Conservation (phyloP, 2,888 invertebrate genomes). For the Antitype chi region DNA sequence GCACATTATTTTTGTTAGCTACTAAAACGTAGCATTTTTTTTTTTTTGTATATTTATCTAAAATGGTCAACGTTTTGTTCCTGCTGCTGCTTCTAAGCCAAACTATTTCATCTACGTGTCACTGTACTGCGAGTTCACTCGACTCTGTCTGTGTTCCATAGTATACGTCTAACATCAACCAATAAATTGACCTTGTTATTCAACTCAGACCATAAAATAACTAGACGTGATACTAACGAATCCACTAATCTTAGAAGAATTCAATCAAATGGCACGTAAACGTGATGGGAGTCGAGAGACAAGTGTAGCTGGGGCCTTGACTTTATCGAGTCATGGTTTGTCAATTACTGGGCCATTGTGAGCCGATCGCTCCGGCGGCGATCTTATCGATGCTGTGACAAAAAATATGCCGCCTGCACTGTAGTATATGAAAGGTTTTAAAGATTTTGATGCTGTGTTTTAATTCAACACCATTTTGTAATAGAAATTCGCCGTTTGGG, state of each 20-base stretch:
- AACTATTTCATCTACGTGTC: neutral
- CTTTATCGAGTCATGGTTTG: slow-evolving; percentile 88
- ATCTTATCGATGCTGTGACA: slow-evolving; percentile 83
- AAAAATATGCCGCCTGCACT: slow-evolving; percentile 74
- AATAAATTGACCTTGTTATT: slow-evolving; percentile 32
- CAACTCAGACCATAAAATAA: slow-evolving; percentile 51
- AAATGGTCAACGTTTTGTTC: neutral
- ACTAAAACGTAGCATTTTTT: neutral
- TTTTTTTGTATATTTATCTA: neutral
- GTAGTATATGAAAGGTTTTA: slow-evolving; percentile 55
- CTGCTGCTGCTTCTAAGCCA: neutral
- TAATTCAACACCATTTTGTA: no score
- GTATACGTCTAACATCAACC: slow-evolving; percentile 6
- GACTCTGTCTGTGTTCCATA: neutral
- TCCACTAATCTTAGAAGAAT: slow-evolving; percentile 63
- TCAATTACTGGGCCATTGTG: slow-evolving; percentile 87
- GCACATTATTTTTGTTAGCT: neutral
- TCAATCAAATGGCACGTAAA: slow-evolving; percentile 68
- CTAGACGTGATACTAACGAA: slow-evolving; percentile 51
- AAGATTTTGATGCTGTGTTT: neutral
- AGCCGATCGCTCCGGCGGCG: slow-evolving; percentile 73
- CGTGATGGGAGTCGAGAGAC: slow-evolving; percentile 74
- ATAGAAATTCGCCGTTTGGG: rapidly evolving
- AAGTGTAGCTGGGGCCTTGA: slow-evolving; percentile 79
- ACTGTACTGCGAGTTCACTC: neutral